Conservation (phyloP, 2,888 invertebrate genomes). For the Spilarctia lutea region DNA sequence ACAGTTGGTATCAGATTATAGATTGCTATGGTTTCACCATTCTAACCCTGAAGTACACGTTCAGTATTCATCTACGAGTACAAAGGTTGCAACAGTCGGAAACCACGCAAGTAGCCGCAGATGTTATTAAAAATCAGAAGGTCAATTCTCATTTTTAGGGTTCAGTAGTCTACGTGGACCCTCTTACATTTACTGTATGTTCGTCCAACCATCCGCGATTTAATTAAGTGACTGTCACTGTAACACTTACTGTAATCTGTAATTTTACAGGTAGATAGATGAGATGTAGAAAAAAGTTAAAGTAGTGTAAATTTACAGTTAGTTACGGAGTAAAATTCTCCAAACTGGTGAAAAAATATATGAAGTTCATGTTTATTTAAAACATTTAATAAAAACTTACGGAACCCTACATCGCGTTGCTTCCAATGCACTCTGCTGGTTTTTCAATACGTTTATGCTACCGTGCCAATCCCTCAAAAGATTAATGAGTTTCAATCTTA, state of each 20-base stretch:
- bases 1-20: neutral
- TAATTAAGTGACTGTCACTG: neutral
- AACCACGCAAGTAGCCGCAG: neutral
- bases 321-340: too few relatives aligned
- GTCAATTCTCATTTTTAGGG: neutral
- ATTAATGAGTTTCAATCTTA: neutral
- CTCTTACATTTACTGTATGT: neutral
- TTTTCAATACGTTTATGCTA: neutral
- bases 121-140: neutral
- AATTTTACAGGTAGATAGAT: neutral
- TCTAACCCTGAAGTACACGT: conserved; percentile 11
- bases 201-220: neutral
- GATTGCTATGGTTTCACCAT: neutral
- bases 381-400: neutral
- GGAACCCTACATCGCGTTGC: neutral
- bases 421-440: neutral
- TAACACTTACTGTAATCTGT: neutral
- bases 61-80: neutral
- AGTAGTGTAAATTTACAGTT: too few relatives aligned
- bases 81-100: conserved; percentile 3
- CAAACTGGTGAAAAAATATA: too few relatives aligned
- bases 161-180: neutral
- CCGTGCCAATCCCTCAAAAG: neutral
- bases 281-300: neutral
- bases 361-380: neutral